phyloP scores from a whole-genome alignment of 2,888 invertebrate species.

The Noctua janthina region DNA sequence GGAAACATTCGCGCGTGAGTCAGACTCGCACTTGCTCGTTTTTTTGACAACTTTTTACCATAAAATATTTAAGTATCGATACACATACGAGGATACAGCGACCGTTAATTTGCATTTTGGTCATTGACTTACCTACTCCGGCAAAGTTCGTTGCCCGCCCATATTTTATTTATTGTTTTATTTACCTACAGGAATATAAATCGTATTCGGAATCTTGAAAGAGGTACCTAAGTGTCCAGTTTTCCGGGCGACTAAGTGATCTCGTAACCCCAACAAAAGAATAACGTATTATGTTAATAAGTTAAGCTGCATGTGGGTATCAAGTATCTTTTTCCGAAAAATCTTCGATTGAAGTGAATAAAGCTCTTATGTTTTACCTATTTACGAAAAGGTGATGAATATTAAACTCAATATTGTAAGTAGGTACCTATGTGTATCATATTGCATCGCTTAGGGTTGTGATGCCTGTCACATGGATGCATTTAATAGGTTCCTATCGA shows the following conservation, averaged over 20 bases:
- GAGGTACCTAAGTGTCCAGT: neutral
- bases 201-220: neutral
- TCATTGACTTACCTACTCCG: neutral
- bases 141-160: slow-evolving; percentile 1
- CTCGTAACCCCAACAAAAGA: neutral
- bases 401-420: too few relatives aligned
- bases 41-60: neutral
- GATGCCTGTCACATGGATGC: neutral
- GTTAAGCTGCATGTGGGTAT: neutral
- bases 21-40: neutral
- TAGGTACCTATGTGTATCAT: neutral
- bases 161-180: slow-evolving; percentile 17
- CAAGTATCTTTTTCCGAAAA: slow-evolving; percentile 4
- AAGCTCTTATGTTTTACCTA: neutral
- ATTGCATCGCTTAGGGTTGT: neutral
- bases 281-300: neutral
- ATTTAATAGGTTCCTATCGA: neutral
- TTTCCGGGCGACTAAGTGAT: slow-evolving; percentile 17
- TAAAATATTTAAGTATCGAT: neutral
- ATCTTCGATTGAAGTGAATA: neutral
- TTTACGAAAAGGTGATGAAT: neutral
- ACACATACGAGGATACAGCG: neutral
- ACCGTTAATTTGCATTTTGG: slow-evolving; percentile 9
- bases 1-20: neutral
- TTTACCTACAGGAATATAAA: neutral